phyloP scores from a whole-genome alignment of 2,797 vertebrate genomes.

The Microtus agrestis region DNA sequence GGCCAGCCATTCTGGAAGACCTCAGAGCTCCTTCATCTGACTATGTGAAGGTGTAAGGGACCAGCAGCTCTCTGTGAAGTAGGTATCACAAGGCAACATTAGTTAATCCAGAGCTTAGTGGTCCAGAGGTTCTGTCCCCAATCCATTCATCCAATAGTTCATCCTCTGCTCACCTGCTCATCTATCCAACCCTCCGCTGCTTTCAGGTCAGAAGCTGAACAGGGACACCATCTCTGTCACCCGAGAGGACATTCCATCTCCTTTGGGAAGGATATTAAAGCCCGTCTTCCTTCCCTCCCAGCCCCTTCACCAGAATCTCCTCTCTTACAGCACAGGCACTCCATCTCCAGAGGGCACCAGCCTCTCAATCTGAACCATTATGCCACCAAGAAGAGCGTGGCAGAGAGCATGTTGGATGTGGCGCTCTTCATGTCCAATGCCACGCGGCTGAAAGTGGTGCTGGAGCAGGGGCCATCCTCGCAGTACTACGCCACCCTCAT shows the following conservation, averaged over 20 bases:
- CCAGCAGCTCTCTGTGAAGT: background rate
- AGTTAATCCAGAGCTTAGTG: background rate
- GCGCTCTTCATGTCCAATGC: slow-evolving; percentile 96
- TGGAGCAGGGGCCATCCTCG: slow-evolving; percentile 93
- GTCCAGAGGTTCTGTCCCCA: background rate
- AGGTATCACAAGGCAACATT: background rate
- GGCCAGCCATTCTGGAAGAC: background rate
- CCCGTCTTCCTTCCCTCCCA: background rate
- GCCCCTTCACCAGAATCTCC: background rate
- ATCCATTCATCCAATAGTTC: background rate
- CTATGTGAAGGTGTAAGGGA: background rate
- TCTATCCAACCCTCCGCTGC: background rate
- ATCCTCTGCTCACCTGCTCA: background rate
- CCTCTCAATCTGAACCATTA: slow-evolving; percentile 94
- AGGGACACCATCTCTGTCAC: background rate
- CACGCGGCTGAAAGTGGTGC: slow-evolving; percentile 93
- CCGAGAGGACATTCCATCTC: background rate
- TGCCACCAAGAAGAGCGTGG: slow-evolving; percentile 95
- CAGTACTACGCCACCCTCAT: slow-evolving; percentile 92
- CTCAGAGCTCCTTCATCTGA: background rate
- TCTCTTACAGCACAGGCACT: slow-evolving; percentile 66
- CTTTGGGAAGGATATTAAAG: background rate
- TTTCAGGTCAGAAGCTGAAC: background rate
- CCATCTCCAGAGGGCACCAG: slow-evolving; percentile 78
- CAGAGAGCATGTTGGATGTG: slow-evolving; percentile 96